Evolutionary conservation across 37 sponge, comb jelly and placozoan genomes (phyloP).

Genomic region (Ephydatia muelleri): DNA sequence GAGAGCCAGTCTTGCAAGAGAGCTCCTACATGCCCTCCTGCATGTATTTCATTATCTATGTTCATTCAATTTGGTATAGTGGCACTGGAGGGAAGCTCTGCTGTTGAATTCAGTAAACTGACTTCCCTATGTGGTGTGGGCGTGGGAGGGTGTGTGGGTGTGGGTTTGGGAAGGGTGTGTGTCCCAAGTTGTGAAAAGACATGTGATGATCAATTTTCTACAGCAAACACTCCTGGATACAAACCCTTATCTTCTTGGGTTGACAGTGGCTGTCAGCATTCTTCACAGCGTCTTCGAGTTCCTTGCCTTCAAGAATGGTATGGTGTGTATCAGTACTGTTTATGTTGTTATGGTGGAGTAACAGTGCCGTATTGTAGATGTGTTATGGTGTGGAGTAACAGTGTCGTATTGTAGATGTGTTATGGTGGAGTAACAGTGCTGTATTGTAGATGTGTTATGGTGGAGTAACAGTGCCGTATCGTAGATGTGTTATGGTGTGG

Average conservation of each 20-base stretch:
- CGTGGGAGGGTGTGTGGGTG: not conserved
- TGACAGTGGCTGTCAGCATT: constrained; percentile 89
- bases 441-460: too few species aligned
- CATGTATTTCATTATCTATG: too few species aligned
- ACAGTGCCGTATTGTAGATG: constrained; percentile 64
- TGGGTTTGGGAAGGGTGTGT: not conserved
- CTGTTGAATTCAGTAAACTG: too few species aligned
- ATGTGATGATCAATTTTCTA: not conserved
- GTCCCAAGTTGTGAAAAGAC: not conserved
- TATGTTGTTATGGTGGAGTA: not conserved
- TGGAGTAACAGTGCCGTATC: constrained; percentile 2
- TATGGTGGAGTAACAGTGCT: constrained; percentile 94
- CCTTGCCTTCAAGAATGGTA: constrained; percentile 99
- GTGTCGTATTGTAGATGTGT: constrained; percentile 77
- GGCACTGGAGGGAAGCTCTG: too few species aligned
- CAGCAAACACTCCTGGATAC: constrained; percentile 94
- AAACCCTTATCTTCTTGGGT: constrained; percentile 91
- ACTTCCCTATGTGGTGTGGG: too few species aligned
- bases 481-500: constrained; percentile 77
- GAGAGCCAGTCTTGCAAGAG: too few species aligned
- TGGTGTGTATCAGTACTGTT: not conserved
- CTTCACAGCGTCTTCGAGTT: constrained; percentile 97
- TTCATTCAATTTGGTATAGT: too few species aligned
- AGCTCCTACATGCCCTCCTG: too few species aligned
- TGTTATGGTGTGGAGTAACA: constrained; percentile 35